These are phyloP conservation scores for Paracentrotus lividus DNA, from an alignment of 53 echinoderm and acorn worm species.

Conservation along the genomic window DNA sequence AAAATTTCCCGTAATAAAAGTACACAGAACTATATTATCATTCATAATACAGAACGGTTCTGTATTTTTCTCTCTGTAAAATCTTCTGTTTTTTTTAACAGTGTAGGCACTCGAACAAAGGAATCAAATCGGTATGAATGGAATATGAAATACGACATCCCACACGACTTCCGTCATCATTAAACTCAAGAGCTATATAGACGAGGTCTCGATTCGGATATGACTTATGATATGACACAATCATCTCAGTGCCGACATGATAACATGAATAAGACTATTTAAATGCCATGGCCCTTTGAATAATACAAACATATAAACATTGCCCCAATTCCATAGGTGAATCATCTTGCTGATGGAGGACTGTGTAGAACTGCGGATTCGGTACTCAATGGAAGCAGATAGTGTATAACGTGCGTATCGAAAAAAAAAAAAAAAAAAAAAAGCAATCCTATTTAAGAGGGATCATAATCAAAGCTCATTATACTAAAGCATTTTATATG, in stretches of 20 bases:
- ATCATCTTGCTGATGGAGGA: background rate
- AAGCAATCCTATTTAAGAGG: too few species aligned
- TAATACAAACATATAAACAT: slow-evolving; percentile 43
- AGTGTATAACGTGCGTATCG: too few species aligned
- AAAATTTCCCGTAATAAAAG: too few species aligned
- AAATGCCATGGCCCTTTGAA: slow-evolving; percentile 57
- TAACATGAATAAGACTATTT: slow-evolving; percentile 59
- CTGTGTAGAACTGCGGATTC: background rate
- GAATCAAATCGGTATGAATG: slow-evolving; percentile 11
- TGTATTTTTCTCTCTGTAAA: too few species aligned
- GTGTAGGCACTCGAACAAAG: background rate
- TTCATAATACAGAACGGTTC: too few species aligned
- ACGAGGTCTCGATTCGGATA: slow-evolving; percentile 29
- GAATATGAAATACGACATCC: background rate
- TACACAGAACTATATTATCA: too few species aligned
- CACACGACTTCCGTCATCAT: background rate
- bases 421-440: too few species aligned
- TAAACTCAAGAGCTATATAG: background rate
- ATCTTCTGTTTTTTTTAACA: too few species aligned
- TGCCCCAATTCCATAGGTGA: background rate
- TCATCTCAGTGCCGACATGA: slow-evolving; percentile 16
- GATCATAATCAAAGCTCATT: too few species aligned
- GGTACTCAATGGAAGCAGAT: too few species aligned
- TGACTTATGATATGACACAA: slow-evolving; percentile 29
- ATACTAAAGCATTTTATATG: too few species aligned